These are phyloP conservation scores for Gryllus bimaculatus DNA, from an alignment of 1,140 invertebrate species.

Conservation along the genomic window DNA sequence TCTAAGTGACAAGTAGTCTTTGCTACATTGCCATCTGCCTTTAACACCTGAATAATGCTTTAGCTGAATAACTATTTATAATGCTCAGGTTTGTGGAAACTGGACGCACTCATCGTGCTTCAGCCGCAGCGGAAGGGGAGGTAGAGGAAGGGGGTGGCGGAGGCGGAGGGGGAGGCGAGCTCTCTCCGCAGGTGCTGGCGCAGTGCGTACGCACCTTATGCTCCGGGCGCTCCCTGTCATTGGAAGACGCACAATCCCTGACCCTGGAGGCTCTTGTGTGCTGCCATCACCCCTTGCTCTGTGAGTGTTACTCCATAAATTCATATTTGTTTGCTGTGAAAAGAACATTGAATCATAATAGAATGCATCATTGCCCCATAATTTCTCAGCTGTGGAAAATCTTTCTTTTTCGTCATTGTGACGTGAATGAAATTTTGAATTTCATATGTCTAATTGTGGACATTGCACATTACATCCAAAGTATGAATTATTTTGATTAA, in stretches of 20 bases:
- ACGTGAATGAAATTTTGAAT: too few relatives aligned
- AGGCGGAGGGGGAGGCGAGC: constrained; percentile 32
- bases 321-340: neutral
- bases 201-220: constrained; percentile 43
- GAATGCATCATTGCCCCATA: neutral
- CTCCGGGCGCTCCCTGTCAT: constrained; percentile 36
- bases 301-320: constrained; percentile 27
- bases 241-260: constrained; percentile 41
- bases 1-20: too few relatives aligned
- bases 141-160: constrained; percentile 24
- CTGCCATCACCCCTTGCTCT: constrained; percentile 55
- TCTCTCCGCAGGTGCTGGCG: constrained; percentile 23
- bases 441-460: too few relatives aligned
- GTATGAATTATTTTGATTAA: too few relatives aligned
- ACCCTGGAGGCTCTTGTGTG: constrained; percentile 52
- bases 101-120: constrained; percentile 18
- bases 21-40: too few relatives aligned
- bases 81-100: neutral
- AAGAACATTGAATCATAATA: neutral
- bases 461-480: too few relatives aligned
- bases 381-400: too few relatives aligned
- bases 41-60: too few relatives aligned
- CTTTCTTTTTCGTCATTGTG: too few relatives aligned
- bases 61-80: too few relatives aligned
- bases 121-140: constrained; percentile 20